Conservation (phyloP, 2,888 invertebrate species). For the Eupithecia insigniata region DNA sequence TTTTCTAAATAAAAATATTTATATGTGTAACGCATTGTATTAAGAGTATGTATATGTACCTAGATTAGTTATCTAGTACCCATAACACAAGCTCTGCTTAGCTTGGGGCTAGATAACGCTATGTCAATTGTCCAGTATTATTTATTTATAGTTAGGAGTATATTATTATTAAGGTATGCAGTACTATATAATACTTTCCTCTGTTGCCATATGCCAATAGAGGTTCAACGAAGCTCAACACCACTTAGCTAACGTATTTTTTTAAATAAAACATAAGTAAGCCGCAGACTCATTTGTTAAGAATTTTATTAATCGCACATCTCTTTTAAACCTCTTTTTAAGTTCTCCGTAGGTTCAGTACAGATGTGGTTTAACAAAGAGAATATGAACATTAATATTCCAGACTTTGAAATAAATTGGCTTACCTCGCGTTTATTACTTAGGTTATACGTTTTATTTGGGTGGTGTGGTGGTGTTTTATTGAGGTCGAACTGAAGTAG, state of each 20-base stretch:
- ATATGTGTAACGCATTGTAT: too few species aligned
- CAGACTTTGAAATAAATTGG: slow-evolving; percentile 21
- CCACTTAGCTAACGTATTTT: not conserved
- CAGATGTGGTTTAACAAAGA: slow-evolving; percentile 25
- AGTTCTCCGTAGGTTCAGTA: slow-evolving; percentile 1
- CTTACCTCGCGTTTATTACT: slow-evolving; percentile 25
- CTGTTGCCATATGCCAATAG: too few species aligned
- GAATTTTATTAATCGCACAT: not conserved
- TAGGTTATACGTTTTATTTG: slow-evolving; percentile 17
- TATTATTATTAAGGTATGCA: too few species aligned
- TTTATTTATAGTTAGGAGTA: too few species aligned
- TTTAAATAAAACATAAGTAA: not conserved
- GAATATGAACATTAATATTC: slow-evolving; percentile 16
- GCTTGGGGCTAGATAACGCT: too few species aligned
- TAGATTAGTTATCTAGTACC: too few species aligned
- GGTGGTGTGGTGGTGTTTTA: slow-evolving; percentile 28
- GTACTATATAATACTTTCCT: too few species aligned
- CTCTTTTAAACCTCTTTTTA: not conserved
- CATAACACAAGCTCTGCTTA: too few species aligned
- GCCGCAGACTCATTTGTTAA: not conserved
- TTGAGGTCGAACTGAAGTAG: slow-evolving; percentile 14
- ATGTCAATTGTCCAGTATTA: too few species aligned
- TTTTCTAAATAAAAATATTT: too few species aligned
- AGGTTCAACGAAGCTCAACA: not conserved
- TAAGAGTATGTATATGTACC: too few species aligned